These are phyloP conservation scores for Yoshiicerus persimilis DNA, from an alignment of 1,140 invertebrate species.

Conservation along the genomic window DNA sequence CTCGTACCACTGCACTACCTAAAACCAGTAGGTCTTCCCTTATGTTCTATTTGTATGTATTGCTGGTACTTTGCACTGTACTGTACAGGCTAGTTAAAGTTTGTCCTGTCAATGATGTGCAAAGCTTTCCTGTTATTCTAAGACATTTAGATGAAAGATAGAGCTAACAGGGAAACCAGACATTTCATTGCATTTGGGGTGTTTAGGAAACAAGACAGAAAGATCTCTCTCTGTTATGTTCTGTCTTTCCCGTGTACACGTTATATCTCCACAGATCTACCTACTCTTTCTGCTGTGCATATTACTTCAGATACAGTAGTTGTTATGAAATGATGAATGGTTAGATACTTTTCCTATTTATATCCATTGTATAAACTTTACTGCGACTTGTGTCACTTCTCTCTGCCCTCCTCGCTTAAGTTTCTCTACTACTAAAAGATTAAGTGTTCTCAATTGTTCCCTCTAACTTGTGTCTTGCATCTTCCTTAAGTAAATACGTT, in stretches of 20 bases:
- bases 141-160: not conserved
- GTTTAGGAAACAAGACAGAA: not conserved
- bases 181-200: not conserved
- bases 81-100: not conserved
- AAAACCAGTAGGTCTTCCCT: not conserved
- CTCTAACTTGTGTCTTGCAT: not conserved
- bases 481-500: not conserved
- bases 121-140: not conserved
- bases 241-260: not conserved
- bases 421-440: not conserved
- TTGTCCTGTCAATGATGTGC: not conserved
- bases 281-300: not conserved
- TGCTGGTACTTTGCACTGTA: too few species aligned
- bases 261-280: not conserved
- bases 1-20: too few species aligned
- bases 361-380: constrained; percentile 4
- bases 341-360: not conserved
- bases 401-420: not conserved
- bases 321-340: constrained; percentile 13
- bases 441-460: not conserved
- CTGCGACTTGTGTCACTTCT: not conserved
- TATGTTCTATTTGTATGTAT: not conserved
- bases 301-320: not conserved
- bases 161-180: not conserved
- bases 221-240: not conserved